Percentiles rank a stretch among this genome's conserved stretches.
Conservation (phyloP, 1,140 invertebrate genomes). For the Mya arenaria region DNA sequence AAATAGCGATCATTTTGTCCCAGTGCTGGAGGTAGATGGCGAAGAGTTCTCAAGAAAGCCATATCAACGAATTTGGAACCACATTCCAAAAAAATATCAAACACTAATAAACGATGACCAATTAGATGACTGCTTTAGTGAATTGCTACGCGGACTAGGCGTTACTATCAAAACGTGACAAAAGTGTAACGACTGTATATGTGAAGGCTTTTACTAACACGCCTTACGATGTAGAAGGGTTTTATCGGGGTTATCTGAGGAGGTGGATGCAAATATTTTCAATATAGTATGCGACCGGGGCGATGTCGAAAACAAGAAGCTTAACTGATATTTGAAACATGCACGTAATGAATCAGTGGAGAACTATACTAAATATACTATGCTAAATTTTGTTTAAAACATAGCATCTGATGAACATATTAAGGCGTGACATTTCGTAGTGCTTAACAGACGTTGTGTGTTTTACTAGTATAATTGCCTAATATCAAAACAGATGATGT, state of each 20-base stretch:
- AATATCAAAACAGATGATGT: too few relatives aligned
- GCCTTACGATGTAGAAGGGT: too few relatives aligned
- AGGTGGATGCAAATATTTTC: too few relatives aligned
- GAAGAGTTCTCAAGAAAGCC: not conserved
- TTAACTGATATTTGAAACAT: too few relatives aligned
- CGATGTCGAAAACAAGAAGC: too few relatives aligned
- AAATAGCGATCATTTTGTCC: slow-evolving; percentile 17
- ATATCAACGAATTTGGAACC: slow-evolving; percentile 4
- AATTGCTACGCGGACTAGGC: slow-evolving; percentile 8
- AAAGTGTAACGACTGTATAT: too few relatives aligned
- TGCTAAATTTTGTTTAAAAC: not conserved
- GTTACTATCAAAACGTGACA: too few relatives aligned
- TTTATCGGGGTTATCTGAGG: too few relatives aligned
- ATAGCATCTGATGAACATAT: slow-evolving; percentile 13
- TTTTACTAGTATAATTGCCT: too few relatives aligned
- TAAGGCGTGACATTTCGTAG: slow-evolving; percentile 2
- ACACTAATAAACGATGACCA: slow-evolving; percentile 3
- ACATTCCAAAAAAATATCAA: slow-evolving; percentile 24
- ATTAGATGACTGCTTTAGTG: slow-evolving; percentile 27
- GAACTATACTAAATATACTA: not conserved
- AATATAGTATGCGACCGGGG: too few relatives aligned
- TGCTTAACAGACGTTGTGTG: too few relatives aligned
- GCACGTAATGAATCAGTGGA: not conserved
- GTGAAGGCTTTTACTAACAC: too few relatives aligned
- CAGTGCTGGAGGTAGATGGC: slow-evolving; percentile 10